A percentile compares a stretch with the other conserved stretches of the same genome.
phyloP scores from a whole-genome alignment of 2,797 vertebrate species.

The Pyrocephalus nanus region DNA sequence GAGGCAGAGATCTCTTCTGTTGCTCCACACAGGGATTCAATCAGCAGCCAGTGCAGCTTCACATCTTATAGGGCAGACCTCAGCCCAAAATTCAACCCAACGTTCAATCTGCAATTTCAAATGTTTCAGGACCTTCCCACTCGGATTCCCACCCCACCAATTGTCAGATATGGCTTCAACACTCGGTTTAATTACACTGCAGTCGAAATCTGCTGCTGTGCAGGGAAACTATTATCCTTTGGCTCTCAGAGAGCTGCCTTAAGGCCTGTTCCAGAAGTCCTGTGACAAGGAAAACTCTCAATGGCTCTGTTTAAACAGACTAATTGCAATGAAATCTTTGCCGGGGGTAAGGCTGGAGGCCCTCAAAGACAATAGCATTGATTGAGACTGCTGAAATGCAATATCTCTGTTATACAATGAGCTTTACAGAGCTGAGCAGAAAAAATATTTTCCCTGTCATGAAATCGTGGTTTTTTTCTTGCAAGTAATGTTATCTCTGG shows the following conservation, averaged over 20 bases:
- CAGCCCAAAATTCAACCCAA: not conserved
- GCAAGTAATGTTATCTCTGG: not conserved
- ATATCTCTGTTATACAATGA: constrained; percentile 6
- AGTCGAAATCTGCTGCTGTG: constrained; percentile 9
- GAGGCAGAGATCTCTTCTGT: not conserved
- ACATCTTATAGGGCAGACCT: not conserved
- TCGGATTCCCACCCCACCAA: not conserved
- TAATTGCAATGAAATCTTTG: constrained; percentile 55
- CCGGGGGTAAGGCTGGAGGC: constrained; percentile 18
- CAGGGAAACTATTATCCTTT: constrained; percentile 38
- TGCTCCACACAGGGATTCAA: not conserved
- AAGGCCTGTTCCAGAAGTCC: constrained; percentile 20
- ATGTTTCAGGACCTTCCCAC: not conserved
- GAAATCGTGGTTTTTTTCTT: constrained; percentile 13
- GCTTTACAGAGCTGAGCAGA: not conserved
- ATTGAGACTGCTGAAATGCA: not conserved
- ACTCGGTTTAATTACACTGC: constrained; percentile 14
- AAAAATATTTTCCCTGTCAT: constrained; percentile 8
- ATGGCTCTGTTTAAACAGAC: constrained; percentile 44
- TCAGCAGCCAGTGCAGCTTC: not conserved
- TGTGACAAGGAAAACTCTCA: constrained; percentile 43
- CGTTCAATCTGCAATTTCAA: not conserved
- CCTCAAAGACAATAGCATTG: not conserved
- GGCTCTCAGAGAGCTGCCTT: constrained; percentile 11
- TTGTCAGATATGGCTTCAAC: not conserved